These are phyloP conservation scores for Ophiothrix spiculata DNA, from an alignment of 35 echinoderm and acorn worm genomes.

Conservation along the genomic window DNA sequence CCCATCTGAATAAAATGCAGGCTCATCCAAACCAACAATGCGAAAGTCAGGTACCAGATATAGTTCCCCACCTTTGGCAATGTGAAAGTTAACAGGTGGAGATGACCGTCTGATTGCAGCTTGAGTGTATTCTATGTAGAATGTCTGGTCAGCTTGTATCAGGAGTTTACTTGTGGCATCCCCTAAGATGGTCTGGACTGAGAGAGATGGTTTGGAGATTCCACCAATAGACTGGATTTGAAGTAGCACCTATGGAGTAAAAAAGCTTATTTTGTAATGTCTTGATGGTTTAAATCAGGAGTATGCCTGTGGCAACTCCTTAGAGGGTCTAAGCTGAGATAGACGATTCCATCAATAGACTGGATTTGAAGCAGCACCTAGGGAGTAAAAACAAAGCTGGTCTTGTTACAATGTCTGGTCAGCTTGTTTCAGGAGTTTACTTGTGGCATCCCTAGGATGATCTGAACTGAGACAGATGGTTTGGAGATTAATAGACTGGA, in stretches of 20 bases:
- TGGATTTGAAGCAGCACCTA: constrained; percentile 36
- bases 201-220: constrained; percentile 37
- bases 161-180: constrained; percentile 59
- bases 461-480: constrained; percentile 54
- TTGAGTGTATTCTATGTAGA: constrained; percentile 77
- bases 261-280: too few relatives aligned
- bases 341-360: constrained; percentile 17
- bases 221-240: constrained; percentile 16
- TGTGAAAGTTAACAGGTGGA: constrained; percentile 77
- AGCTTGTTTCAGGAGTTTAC: constrained; percentile 53
- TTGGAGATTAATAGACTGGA: constrained; percentile 6
- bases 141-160: constrained; percentile 66
- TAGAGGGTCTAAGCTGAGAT: constrained; percentile 59
- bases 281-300: constrained; percentile 60
- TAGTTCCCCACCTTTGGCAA: constrained; percentile 46
- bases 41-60: constrained; percentile 74
- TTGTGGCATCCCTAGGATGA: constrained; percentile 61
- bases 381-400: too few relatives aligned
- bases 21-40: constrained; percentile 50
- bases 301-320: constrained; percentile 56
- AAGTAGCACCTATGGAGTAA: constrained; percentile 39
- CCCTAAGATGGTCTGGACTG: constrained; percentile 58
- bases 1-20: constrained; percentile 73
- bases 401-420: constrained; percentile 86
- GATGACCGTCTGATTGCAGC: constrained; percentile 46